Evolutionary conservation across 30 jellyfish, hydroid and myxozoan species (phyloP).

Genomic region (Cassiopea andromeda): DNA sequence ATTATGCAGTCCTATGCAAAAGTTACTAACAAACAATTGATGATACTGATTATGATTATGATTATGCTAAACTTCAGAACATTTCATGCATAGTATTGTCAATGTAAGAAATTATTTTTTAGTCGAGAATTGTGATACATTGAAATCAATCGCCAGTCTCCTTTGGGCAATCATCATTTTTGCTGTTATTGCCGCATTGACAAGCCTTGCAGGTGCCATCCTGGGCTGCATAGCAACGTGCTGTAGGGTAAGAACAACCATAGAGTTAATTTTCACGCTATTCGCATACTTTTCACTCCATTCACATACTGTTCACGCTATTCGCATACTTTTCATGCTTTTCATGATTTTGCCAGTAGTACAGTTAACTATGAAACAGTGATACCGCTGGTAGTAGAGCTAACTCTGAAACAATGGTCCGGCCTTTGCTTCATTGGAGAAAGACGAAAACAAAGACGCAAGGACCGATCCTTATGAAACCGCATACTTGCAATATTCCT

Average conservation of each 20-base stretch:
- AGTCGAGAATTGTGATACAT: conserved; percentile 56
- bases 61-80: not conserved
- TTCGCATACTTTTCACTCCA: not conserved
- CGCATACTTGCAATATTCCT: no score
- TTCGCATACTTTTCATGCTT: not conserved
- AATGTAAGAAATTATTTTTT: not conserved
- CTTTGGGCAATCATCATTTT: conserved; percentile 57
- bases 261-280: not conserved
- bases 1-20: no score
- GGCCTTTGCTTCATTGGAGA: no score
- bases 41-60: no score
- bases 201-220: conserved; percentile 76
- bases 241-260: conserved; percentile 52
- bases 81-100: not conserved
- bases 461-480: no score
- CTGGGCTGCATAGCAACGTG: conserved; percentile 89
- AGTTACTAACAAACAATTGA: not conserved
- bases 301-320: not conserved
- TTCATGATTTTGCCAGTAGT: no score
- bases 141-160: conserved; percentile 24
- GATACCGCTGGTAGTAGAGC: no score
- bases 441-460: no score
- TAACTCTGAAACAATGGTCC: no score
- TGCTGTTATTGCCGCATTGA: conserved; percentile 69
- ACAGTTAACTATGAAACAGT: no score